phyloP scores from a whole-genome alignment of 2,113 vertebrate species.

The Solea senegalensis region DNA sequence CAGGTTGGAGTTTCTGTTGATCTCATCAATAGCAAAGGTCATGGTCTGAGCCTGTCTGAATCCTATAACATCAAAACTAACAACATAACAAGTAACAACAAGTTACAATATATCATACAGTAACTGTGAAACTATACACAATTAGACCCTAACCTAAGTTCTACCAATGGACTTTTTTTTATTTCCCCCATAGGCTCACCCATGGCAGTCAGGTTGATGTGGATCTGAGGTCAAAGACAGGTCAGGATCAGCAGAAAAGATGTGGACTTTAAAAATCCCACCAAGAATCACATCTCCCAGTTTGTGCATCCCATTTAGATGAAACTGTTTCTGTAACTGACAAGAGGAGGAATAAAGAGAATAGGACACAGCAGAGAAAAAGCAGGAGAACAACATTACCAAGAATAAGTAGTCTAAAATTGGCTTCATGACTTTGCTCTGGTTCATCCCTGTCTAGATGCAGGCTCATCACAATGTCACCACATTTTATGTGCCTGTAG shows the following conservation, averaged over 20 bases:
- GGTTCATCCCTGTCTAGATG: not conserved
- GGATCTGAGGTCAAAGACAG: constrained; percentile 44
- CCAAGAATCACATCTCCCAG: constrained; percentile 59
- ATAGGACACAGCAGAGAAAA: not conserved
- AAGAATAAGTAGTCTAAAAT: not conserved
- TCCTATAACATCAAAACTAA: constrained; percentile 55
- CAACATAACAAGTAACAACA: not conserved
- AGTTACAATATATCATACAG: too few species aligned
- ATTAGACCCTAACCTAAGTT: too few species aligned
- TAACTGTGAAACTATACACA: too few species aligned
- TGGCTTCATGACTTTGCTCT: constrained; percentile 22
- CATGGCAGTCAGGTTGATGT: constrained; percentile 39
- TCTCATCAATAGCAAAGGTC: constrained; percentile 57
- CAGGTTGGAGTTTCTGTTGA: constrained; percentile 46
- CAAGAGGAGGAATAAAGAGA: constrained; percentile 27
- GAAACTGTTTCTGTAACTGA: constrained; percentile 40
- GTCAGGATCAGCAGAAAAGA: constrained; percentile 40
- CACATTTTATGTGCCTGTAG: constrained; percentile 19
- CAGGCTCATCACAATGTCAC: not conserved
- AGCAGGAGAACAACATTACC: not conserved
- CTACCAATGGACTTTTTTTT: not conserved
- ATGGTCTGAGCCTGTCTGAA: constrained; percentile 67
- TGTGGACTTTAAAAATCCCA: constrained; percentile 52
- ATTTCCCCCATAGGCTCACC: constrained; percentile 32
- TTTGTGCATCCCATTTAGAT: constrained; percentile 54